Evolutionary conservation across 2,888 invertebrate genomes (phyloP), one percentile per base, ranked within the genome.

Genomic region (Drosophila monieri): DNA sequence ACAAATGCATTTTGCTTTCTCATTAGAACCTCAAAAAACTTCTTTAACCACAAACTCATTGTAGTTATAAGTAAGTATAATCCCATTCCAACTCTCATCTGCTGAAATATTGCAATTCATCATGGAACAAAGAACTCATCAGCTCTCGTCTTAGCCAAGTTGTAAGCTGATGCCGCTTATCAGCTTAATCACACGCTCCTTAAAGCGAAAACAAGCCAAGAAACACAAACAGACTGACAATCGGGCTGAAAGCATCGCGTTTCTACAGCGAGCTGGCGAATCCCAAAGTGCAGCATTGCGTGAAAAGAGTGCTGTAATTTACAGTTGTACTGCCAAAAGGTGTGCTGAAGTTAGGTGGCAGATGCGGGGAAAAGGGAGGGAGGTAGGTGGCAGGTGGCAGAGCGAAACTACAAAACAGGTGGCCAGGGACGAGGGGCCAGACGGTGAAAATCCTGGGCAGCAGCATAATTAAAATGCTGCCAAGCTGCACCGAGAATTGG

Each of bases 281-380:
- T 35, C 68, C 76, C 87, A 76, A 84, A 84, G 79, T 86, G 84
- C 81, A 85, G 69, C 73, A 74, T 67, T 70, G 71, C 87, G 81
- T 84, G 78, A 86, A 84, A 78, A 76, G 73, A 76, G 80, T 84
- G 75, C 75, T 77, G 83, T 83, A 78, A 77, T 77, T 83, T 84
- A 86, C 84, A 72, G 75, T 56, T 67, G 44, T 55, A 41, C 53
- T 41, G 14, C 18, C 27, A 58, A 47, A 41, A 18, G 59, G 59
- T 44, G 18, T 5, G 27, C 6, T 12, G 6, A 4, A 23, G 15
- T 18, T 18, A 41, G 15, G 9, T 1, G 35, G 30, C 25, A 18
- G 21, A 32, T 55, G 58, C 37, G 25, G 57, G 43, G 25, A 52
- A 44, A 61, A n/a, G n/a, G n/a, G n/a, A 25, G 25, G 25, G 1